Percentiles rank a stretch among this genome's conserved stretches.
These are phyloP conservation scores for Perizoma flavofasciatum DNA, from an alignment of 2,888 invertebrate species.

Conservation along the genomic window DNA sequence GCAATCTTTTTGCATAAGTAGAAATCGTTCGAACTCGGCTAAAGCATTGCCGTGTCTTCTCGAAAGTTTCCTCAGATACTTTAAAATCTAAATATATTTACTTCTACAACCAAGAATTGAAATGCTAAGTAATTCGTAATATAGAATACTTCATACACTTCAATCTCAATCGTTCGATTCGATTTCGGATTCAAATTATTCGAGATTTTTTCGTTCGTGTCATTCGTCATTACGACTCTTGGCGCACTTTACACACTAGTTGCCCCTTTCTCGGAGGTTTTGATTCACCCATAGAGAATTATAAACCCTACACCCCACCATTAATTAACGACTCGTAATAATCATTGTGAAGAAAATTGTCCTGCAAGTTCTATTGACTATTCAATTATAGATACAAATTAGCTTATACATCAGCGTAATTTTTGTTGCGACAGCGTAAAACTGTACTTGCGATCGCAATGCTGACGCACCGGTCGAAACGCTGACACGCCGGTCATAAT, in stretches of 20 bases:
- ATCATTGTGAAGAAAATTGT: too few species aligned
- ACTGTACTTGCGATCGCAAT: neutral
- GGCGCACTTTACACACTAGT: conserved; percentile 17
- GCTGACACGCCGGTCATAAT: neutral
- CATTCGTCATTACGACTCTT: neutral
- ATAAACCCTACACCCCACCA: neutral
- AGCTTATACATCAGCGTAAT: too few species aligned
- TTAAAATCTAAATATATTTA: conserved; percentile 4
- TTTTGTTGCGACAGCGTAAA: too few species aligned
- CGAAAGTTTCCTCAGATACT: neutral
- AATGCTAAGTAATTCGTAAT: conserved; percentile 2
- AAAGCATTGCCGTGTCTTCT: conserved; percentile 7
- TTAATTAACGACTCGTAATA: too few species aligned
- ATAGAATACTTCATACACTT: conserved; percentile 6
- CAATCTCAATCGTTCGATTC: conserved; percentile 7
- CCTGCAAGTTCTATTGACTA: too few species aligned
- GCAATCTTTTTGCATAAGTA: conserved; percentile 53
- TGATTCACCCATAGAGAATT: neutral
- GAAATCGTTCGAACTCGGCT: conserved; percentile 17
- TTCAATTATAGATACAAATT: too few species aligned
- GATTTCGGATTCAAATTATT: conserved; percentile 5
- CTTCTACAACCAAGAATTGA: conserved; percentile 3
- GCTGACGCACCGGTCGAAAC: neutral
- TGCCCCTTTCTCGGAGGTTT: neutral
- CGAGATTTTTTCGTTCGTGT: neutral